These are phyloP conservation scores for Athalia rosae DNA, from an alignment of 2,888 invertebrate species.

Conservation along the genomic window DNA sequence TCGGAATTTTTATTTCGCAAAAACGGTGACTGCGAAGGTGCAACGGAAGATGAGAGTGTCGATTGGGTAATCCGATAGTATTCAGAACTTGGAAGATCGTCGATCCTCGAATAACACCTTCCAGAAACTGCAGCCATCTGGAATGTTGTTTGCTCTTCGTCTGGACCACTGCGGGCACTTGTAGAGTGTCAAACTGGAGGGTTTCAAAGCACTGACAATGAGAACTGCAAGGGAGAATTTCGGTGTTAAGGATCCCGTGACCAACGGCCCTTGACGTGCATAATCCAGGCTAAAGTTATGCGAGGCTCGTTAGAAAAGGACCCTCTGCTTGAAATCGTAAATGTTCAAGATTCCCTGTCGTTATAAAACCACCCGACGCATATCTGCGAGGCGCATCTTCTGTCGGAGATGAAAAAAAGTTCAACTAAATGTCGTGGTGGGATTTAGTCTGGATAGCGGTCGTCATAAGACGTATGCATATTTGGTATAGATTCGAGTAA, in stretches of 20 bases:
- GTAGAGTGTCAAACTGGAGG: constrained; percentile 30
- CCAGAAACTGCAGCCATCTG: constrained; percentile 4
- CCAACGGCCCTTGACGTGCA: neutral
- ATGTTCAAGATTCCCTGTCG: neutral
- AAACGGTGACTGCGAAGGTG: no score
- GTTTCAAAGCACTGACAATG: constrained; percentile 18
- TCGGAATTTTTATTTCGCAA: no score
- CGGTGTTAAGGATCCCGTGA: constrained; percentile 2
- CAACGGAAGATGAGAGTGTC: neutral
- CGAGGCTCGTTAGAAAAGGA: constrained; percentile 32
- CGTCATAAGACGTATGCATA: neutral
- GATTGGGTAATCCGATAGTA: constrained; percentile 3
- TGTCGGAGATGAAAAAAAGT: neutral
- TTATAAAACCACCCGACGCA: neutral
- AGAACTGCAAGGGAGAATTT: constrained; percentile 7
- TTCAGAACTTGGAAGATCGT: constrained; percentile 2
- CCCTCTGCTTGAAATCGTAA: constrained; percentile 20
- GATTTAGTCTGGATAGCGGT: neutral
- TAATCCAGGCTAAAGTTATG: constrained; percentile 31
- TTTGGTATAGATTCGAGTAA: no score
- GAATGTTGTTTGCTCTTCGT: constrained; percentile 37
- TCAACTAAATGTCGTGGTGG: neutral
- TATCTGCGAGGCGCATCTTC: neutral
- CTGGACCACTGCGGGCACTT: constrained; percentile 35
- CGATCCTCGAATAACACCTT: constrained; percentile 28